Conservation (phyloP, 2,797 vertebrate genomes). For the Cryptoprocta ferox region DNA sequence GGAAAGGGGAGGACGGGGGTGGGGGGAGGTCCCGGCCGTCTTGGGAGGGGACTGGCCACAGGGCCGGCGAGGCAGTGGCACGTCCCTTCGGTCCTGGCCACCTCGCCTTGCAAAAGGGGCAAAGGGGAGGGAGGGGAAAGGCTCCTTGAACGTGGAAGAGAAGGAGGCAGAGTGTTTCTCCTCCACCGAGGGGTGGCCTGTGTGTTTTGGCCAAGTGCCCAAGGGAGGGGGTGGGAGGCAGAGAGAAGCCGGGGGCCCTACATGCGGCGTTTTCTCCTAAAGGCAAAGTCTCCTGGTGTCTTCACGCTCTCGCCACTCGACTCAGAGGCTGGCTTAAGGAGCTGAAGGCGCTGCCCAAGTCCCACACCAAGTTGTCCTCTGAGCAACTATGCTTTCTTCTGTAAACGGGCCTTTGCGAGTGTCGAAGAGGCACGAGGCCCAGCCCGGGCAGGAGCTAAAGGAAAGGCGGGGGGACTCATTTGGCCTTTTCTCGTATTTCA, state of each 20-base stretch:
- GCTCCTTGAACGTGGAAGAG: not conserved
- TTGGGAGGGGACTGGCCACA: not conserved
- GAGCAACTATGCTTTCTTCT: not conserved
- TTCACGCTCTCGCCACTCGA: not conserved
- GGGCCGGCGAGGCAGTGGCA: not conserved
- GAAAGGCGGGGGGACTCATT: not conserved
- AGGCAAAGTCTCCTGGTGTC: not conserved
- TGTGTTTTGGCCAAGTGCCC: conserved; percentile 69
- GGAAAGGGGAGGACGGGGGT: not conserved
- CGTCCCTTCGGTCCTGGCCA: not conserved
- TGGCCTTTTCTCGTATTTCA: conserved; percentile 60
- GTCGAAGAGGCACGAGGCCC: not conserved
- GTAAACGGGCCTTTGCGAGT: not conserved
- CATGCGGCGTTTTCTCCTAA: conserved; percentile 54
- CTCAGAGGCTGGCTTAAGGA: conserved; percentile 24
- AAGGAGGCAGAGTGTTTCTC: not conserved
- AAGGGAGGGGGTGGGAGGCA: not conserved
- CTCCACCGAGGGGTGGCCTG: conserved; percentile 42
- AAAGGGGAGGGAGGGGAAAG: not conserved
- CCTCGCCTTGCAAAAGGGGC: not conserved
- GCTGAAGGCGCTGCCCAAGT: conserved; percentile 23
- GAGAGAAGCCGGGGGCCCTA: not conserved
- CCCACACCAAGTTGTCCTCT: not conserved
- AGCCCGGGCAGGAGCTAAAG: not conserved
- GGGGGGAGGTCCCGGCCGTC: not conserved